These are phyloP conservation scores for Lophotriccus pileatus DNA, from an alignment of 2,797 vertebrate genomes.

Conservation along the genomic window DNA sequence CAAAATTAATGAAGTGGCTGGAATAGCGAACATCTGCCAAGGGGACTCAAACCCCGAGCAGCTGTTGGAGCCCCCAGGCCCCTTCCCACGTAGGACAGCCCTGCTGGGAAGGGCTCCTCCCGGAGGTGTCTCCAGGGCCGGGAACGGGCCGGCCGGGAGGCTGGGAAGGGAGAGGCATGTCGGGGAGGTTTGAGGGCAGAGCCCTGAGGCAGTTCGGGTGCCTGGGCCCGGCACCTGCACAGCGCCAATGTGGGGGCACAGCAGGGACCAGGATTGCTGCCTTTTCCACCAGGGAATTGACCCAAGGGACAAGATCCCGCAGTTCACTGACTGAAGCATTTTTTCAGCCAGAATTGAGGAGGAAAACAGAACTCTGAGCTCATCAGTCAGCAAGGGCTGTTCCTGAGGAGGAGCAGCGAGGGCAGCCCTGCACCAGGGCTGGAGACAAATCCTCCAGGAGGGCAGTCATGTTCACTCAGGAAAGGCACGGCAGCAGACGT, in stretches of 20 bases:
- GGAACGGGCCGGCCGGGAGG: fast-evolving
- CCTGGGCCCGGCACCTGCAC: neutral
- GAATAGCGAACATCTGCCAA: constrained; percentile 78
- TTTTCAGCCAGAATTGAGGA: neutral
- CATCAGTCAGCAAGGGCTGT: neutral
- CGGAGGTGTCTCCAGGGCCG: neutral
- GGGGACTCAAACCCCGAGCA: constrained; percentile 70
- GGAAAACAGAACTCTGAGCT: neutral
- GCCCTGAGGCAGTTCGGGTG: fast-evolving
- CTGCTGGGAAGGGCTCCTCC: neutral
- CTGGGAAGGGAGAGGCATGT: neutral
- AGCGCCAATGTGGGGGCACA: too few relatives aligned
- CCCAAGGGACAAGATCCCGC: neutral
- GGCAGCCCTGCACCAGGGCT: neutral
- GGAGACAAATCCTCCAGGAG: neutral
- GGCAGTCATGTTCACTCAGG: neutral
- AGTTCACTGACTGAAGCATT: neutral
- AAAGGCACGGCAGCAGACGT: neutral
- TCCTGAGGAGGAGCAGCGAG: neutral
- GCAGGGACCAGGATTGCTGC: neutral
- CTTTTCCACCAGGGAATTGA: neutral
- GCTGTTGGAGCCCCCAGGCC: constrained; percentile 73
- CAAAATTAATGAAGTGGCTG: constrained; percentile 77
- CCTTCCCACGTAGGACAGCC: neutral
- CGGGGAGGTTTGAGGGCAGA: neutral